Evolutionary conservation across 2,888 invertebrate species (phyloP), one percentile per base, ranked within the genome.

Genomic region (Microctonus brassicae): DNA sequence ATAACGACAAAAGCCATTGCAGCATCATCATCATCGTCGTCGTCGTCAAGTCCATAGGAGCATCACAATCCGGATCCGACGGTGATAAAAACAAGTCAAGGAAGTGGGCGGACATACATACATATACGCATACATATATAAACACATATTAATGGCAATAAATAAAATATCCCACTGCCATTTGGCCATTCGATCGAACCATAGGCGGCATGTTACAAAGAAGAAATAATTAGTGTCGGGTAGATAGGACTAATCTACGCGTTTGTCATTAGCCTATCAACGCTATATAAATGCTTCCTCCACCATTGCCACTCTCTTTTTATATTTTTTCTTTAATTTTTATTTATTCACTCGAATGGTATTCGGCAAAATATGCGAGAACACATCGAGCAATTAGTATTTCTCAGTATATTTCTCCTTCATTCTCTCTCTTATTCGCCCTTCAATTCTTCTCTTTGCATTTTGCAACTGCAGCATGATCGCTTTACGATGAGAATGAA

Each of bases 221-320:
- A 74, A 78, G 75, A 82, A 86, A 86, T 86, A 86, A 86, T 86
- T 86, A 86, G 86, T 81, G 77, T 76, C 81, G 76, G 71, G 78
- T 76, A 76, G 83, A 84, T 84, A 86, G 83, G 80, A 78, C 78
- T 86, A 85, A 86, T 86, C 86, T 84, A 84, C 81, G 81, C 82
- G 83, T 84, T 85, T 84, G 86, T 86, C 86, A 86, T 86, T 86
- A 86, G 85, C 84, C 86, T 86, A 86, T 86, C 86, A 84, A 85
- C 83, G 80, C 80, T 75, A 61, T 67, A 60, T 68, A 76, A 82
- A 81, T 82, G 79, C 76, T 76, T 77, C 73, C 72, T 73, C 65
- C 73, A 60, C 53, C 60, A 73, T 36, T 57, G 34, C 62, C 60
- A 58, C 66, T 60, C 53, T 52, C 22, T 66, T 5, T 63, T 42